Evolutionary conservation across 2,113 vertebrate species (phyloP), one percentile per base, ranked within the genome.

Genomic region (Tetrao urogallus): DNA sequence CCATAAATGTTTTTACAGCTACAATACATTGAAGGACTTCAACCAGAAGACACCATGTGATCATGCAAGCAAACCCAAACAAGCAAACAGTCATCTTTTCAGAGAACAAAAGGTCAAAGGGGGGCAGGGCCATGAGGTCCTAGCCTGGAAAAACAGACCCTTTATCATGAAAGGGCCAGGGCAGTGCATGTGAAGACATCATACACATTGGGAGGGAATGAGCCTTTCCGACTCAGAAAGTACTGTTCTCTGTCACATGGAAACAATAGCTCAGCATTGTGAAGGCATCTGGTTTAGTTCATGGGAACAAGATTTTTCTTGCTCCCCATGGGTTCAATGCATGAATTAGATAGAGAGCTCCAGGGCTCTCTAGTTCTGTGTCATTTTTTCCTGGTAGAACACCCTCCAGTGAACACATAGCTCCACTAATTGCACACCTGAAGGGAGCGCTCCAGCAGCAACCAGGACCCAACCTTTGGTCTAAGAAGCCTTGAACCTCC

Each of bases 91-190:
- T 86, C 50, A 45, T 65, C 15, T 52, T 70, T 38, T 42, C 24
- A 52, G 30, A 65, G 94, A 86, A 86, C 94, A 89, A 86, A 89
- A 93, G 63, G 86, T 91, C 77, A 57, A 42, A 82, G 36, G 63
- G 22, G 82, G 48, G 85, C 34, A 75, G 36, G 16, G 34, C 24
- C 60, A 60, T 13, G 80, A 86, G 71, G 76, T 77, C 72, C 58
- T 17, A 60, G 61, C 50, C 27, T 89, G 69, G 58, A 89, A 86
- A 88, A 84, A 58, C 52, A 90, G 63, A 56, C 3, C 24, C 25
- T 61, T 78, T 42, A 75, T 30, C 67, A 32, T 32, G 73, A 70
- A 89, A 86, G 63, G 63, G 25, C 12, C 11, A 3, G 40, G 57
- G 36, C 38, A 36, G 17, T 0, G 0, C 36, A 25, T 34, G 13